Conservation (phyloP, 2,888 invertebrate genomes). For the Scaptomyza flava region DNA sequence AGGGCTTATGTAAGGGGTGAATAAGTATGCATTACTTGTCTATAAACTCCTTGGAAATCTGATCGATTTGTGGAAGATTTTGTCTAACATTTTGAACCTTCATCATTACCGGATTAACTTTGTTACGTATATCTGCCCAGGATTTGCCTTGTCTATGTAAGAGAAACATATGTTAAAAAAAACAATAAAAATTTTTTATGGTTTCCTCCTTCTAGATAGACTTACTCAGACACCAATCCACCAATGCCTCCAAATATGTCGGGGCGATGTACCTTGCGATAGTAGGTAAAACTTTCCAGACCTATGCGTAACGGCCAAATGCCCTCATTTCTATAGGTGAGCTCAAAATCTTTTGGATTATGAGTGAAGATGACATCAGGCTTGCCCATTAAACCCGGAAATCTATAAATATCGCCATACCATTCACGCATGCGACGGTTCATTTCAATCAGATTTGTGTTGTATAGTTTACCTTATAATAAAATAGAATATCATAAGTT, state of each 20-base stretch:
- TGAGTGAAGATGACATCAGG: slow-evolving; percentile 84
- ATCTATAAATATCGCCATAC: slow-evolving; percentile 84
- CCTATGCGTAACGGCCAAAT: slow-evolving; percentile 85
- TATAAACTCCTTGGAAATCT: slow-evolving; percentile 77
- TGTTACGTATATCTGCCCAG: slow-evolving; percentile 89
- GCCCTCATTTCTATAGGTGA: slow-evolving; percentile 84
- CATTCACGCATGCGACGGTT: slow-evolving; percentile 63
- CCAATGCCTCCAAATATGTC: slow-evolving; percentile 82
- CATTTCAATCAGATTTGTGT: slow-evolving; percentile 72
- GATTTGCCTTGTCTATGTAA: slow-evolving; percentile 86
- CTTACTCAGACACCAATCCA: slow-evolving; percentile 80
- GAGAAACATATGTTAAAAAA: neutral
- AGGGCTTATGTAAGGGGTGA: neutral
- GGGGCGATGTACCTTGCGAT: slow-evolving; percentile 82
- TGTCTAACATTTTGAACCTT: slow-evolving; percentile 77
- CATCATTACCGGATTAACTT: slow-evolving; percentile 83
- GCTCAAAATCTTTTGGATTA: slow-evolving; percentile 85
- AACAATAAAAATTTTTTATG: too few species aligned
- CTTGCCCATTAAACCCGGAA: slow-evolving; percentile 83
- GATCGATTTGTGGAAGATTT: slow-evolving; percentile 73
- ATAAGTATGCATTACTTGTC: slow-evolving; percentile 53
- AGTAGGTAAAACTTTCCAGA: slow-evolving; percentile 83
- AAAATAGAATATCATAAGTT: neutral
- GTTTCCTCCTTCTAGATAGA: too few species aligned
- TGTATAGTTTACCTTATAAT: slow-evolving; percentile 62